Evolutionary conservation across 2,113 vertebrate species (phyloP).

Genomic region (Rattus rattus): DNA sequence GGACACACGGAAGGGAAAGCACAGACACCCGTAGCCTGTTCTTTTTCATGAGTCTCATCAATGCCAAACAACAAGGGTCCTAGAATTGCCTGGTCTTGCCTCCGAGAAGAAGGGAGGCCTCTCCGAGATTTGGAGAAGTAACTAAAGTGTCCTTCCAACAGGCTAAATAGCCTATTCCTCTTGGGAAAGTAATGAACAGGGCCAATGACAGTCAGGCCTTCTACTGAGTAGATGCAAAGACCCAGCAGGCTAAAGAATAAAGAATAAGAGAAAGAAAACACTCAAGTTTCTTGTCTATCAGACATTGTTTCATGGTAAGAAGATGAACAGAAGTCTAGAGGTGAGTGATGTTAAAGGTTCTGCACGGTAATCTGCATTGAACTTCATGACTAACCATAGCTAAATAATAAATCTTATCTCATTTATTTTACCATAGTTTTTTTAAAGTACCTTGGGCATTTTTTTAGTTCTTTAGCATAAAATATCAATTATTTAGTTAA

Average conservation of each 20-base stretch:
- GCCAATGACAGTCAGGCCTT: background rate
- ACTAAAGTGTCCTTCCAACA: background rate
- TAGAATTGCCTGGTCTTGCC: background rate
- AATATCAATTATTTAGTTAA: conserved; percentile 13
- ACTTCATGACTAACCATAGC: background rate
- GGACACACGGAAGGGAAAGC: background rate
- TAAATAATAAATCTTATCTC: background rate
- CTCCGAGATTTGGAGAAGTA: background rate
- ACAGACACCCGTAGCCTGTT: background rate
- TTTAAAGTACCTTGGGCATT: background rate
- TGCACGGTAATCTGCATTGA: background rate
- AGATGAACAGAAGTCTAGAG: background rate
- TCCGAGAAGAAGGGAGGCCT: background rate
- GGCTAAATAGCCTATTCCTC: background rate
- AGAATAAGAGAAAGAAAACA: background rate
- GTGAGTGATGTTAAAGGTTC: background rate
- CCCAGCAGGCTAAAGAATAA: background rate
- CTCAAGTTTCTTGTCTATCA: background rate
- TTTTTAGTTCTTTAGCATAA: conserved; percentile 21
- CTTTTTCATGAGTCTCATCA: background rate
- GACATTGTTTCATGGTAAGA: background rate
- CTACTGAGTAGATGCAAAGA: background rate
- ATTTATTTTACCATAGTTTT: background rate
- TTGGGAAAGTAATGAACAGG: background rate
- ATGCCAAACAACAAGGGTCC: background rate